Conservation (phyloP, 2,113 vertebrate genomes). For the Cheilinus undulatus region DNA sequence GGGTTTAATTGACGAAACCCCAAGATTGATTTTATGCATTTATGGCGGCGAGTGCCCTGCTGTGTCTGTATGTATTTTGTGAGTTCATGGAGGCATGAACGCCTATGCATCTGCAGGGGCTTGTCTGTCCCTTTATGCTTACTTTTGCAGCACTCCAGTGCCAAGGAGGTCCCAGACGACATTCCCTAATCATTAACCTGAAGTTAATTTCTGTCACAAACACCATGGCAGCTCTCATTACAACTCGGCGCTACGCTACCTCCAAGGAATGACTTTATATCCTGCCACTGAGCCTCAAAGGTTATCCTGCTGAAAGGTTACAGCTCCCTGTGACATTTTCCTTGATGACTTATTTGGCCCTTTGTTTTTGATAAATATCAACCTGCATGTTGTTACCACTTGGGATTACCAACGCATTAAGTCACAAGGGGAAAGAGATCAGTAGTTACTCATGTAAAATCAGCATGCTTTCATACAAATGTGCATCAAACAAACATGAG, state of each 20-base stretch:
- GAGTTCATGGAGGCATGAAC: background rate
- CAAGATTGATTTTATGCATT: constrained; percentile 27
- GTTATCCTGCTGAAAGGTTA: constrained; percentile 73
- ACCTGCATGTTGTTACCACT: constrained; percentile 45
- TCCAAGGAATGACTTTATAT: constrained; percentile 53
- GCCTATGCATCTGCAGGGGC: background rate
- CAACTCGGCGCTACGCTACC: constrained; percentile 39
- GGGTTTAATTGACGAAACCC: constrained; percentile 34
- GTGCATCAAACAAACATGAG: background rate
- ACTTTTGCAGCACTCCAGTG: constrained; percentile 2
- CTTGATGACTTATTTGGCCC: constrained; percentile 68
- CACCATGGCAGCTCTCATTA: constrained; percentile 46
- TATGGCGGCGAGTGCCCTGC: background rate
- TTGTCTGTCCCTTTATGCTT: constrained; percentile 17
- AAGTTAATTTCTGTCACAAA: constrained; percentile 68
- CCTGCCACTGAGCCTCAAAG: constrained; percentile 64
- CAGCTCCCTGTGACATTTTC: constrained; percentile 73
- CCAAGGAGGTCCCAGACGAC: constrained; percentile 32
- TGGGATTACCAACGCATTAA: constrained; percentile 49
- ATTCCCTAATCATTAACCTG: constrained; percentile 54
- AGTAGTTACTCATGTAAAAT: constrained; percentile 38
- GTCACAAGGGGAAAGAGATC: constrained; percentile 8
- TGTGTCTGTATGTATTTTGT: background rate
- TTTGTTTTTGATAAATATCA: constrained; percentile 73
- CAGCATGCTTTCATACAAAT: background rate